Conservation (phyloP, 1,140 invertebrate species). For the Frieseomelitta varia region DNA sequence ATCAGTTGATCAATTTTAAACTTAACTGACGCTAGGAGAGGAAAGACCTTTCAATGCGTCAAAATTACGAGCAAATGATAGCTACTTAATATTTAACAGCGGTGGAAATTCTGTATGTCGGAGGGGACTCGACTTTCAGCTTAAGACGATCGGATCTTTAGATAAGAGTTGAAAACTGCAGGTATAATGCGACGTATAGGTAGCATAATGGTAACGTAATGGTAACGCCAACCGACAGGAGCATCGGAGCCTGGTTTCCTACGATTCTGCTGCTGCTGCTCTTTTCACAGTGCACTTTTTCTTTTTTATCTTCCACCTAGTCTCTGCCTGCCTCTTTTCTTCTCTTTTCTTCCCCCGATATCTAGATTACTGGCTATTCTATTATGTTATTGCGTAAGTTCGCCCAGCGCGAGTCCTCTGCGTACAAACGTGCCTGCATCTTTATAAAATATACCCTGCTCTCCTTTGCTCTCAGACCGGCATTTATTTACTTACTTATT, state of each 20-base stretch:
- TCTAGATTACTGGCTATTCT: slow-evolving; percentile 69
- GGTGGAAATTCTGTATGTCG: background rate
- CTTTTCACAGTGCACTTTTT: slow-evolving; percentile 71
- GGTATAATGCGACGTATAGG: slow-evolving; percentile 75
- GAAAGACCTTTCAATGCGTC: background rate
- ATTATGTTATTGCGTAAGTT: slow-evolving; percentile 31
- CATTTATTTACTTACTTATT: no score
- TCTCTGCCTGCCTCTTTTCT: slow-evolving; percentile 31
- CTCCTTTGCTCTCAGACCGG: background rate
- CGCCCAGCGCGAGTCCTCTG: background rate
- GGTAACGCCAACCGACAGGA: slow-evolving; percentile 75
- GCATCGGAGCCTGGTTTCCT: slow-evolving; percentile 53
- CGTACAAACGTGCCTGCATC: background rate
- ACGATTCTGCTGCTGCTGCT: slow-evolving; percentile 69
- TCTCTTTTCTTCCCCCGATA: slow-evolving; percentile 42
- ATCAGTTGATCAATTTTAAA: no score
- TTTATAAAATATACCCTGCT: slow-evolving; percentile 2
- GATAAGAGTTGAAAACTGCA: slow-evolving; percentile 79
- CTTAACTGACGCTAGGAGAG: no score
- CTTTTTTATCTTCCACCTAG: slow-evolving; percentile 21
- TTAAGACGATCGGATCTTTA: slow-evolving; percentile 71
- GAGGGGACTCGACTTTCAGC: slow-evolving; percentile 40
- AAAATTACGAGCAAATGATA: background rate
- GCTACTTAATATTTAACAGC: slow-evolving; percentile 13
- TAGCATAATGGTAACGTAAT: slow-evolving; percentile 75